A percentile compares a stretch with the other conserved stretches of the same genome.
phyloP scores from a whole-genome alignment of 2,113 vertebrate species.

The Psammodynastes pulverulentus region DNA sequence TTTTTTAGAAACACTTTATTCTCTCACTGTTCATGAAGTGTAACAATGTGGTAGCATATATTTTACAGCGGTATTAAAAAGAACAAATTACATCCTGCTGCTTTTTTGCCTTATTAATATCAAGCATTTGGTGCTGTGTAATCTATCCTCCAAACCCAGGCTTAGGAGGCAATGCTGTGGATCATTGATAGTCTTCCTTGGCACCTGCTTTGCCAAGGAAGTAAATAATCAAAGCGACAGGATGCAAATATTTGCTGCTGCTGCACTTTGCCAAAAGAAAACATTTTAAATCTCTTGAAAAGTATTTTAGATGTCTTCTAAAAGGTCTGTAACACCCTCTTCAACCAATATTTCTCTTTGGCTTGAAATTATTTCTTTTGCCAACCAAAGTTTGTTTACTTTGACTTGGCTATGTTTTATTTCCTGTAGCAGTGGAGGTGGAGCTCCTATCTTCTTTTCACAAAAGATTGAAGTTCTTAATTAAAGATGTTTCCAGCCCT shows the following conservation, averaged over 20 bases:
- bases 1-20: not conserved
- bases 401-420: constrained; percentile 39
- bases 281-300: constrained; percentile 54
- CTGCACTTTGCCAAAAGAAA: constrained; percentile 52
- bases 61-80: not conserved
- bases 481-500: not conserved
- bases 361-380: not conserved
- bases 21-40: not conserved
- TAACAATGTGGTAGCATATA: not conserved
- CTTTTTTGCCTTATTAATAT: not conserved
- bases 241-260: constrained; percentile 57
- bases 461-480: constrained; percentile 28
- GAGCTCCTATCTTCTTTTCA: constrained; percentile 10
- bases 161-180: constrained; percentile 27
- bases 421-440: not conserved
- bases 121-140: constrained; percentile 12
- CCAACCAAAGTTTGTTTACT: constrained; percentile 36
- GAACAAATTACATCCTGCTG: not conserved
- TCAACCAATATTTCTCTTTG: constrained; percentile 15
- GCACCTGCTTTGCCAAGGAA: constrained; percentile 46
- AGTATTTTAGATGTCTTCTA: constrained; percentile 44
- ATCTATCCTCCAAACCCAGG: not conserved
- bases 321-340: constrained; percentile 48
- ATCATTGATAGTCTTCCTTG: constrained; percentile 50
- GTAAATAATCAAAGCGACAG: constrained; percentile 59